phyloP scores from a whole-genome alignment of 2,797 vertebrate species.

The Ara ararauna region DNA sequence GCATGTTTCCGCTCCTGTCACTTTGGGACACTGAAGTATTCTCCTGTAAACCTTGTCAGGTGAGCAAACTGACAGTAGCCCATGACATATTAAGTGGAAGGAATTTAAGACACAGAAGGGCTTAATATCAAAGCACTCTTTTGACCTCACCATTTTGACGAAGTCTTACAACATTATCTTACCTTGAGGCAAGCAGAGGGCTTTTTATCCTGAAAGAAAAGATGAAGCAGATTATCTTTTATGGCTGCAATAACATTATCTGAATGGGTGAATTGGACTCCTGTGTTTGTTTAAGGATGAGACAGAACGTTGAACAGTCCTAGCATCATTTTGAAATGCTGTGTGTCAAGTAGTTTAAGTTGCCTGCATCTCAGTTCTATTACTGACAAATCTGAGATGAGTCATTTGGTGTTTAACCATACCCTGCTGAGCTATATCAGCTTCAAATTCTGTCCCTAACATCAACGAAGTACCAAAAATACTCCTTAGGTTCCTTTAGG shows the following conservation, averaged over 20 bases:
- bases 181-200: background rate
- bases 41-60: background rate
- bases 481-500: background rate
- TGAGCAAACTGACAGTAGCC: background rate
- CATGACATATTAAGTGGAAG: background rate
- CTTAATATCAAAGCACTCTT: background rate
- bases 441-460: background rate
- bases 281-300: background rate
- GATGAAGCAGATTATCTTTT: background rate
- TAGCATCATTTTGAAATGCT: background rate
- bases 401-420: background rate
- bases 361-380: background rate
- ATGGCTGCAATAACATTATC: background rate
- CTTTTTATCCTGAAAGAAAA: background rate
- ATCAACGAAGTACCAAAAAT: background rate
- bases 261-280: background rate
- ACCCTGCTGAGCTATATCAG: background rate
- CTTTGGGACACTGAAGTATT: background rate
- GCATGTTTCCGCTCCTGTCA: background rate
- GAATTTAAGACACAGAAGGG: background rate
- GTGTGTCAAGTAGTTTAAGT: background rate
- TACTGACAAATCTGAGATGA: background rate
- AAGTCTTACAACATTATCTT: background rate
- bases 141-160: background rate
- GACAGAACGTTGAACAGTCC: background rate